Evolutionary conservation across 2,113 vertebrate genomes (phyloP).

Genomic region (Vulpes vulpes): DNA sequence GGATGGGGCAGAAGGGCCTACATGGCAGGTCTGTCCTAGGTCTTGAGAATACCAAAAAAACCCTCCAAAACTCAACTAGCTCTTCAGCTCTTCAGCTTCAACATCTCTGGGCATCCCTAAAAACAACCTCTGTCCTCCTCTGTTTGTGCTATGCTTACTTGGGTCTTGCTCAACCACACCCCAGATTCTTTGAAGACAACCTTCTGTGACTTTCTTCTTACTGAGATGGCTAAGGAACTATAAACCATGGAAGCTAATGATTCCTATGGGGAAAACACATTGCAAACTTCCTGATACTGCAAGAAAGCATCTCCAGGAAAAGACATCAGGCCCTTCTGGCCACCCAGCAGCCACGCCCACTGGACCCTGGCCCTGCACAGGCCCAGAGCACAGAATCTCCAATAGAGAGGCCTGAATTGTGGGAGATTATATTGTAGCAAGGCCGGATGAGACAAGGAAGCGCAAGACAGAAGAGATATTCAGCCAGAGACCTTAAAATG

Average conservation of each 20-base stretch:
- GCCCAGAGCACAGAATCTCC: not conserved
- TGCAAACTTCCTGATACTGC: not conserved
- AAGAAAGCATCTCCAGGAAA: not conserved
- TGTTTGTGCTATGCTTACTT: rapidly evolving
- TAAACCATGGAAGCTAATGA: not conserved
- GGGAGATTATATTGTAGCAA: not conserved
- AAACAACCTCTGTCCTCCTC: not conserved
- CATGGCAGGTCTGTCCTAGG: not conserved
- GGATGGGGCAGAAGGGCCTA: not conserved
- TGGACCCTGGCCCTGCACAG: too few species aligned
- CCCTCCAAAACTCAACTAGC: not conserved
- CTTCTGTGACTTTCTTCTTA: not conserved
- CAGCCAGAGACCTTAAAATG: not conserved
- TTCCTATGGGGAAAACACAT: not conserved
- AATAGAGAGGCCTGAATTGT: not conserved
- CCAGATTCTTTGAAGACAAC: not conserved
- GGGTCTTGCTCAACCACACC: not conserved
- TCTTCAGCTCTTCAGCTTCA: not conserved
- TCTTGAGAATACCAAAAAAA: not conserved
- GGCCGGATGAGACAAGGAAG: not conserved
- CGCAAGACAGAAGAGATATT: rapidly evolving
- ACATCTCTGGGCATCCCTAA: not conserved
- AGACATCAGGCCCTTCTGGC: not conserved
- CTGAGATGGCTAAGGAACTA: not conserved
- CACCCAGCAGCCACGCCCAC: too few species aligned